Evolutionary conservation across 2,797 vertebrate species (phyloP).

Genomic region (Nothura maculosa): DNA sequence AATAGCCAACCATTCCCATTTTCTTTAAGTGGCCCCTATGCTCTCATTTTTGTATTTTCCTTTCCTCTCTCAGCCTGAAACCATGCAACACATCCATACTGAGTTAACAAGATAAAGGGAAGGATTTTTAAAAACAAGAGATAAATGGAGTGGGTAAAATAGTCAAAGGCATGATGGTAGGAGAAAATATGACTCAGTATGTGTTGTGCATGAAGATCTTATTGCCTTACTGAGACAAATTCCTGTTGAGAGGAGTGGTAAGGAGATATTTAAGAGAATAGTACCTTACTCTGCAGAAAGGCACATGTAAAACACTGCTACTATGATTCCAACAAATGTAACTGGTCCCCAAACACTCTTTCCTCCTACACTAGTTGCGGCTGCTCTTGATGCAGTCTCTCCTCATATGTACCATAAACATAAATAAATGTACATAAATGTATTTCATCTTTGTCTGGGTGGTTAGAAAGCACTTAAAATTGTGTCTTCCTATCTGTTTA

Average conservation of each 20-base stretch:
- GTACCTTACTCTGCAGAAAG: background rate
- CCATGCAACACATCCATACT: background rate
- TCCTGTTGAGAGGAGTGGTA: background rate
- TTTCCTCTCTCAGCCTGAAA: conserved; percentile 15
- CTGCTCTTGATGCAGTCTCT: background rate
- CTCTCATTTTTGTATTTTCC: conserved; percentile 31
- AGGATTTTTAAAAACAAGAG: conserved; percentile 2
- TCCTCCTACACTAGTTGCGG: background rate
- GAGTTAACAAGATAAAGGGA: conserved; percentile 42
- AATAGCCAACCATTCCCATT: conserved; percentile 45
- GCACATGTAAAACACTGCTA: background rate
- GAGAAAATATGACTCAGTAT: conserved; percentile 38
- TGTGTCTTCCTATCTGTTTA: background rate
- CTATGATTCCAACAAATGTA: background rate
- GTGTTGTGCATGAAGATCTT: background rate
- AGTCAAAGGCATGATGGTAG: background rate
- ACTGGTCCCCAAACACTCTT: background rate
- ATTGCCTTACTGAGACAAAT: background rate
- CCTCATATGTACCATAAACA: no score
- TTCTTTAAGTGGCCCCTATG: conserved; percentile 12
- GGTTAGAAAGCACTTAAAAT: background rate
- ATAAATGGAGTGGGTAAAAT: conserved; percentile 40
- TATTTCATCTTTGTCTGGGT: background rate
- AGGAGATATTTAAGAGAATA: background rate
- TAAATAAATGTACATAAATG: background rate